These are phyloP conservation scores for Henicopernis longicauda DNA, from an alignment of 2,113 vertebrate species.

Conservation along the genomic window DNA sequence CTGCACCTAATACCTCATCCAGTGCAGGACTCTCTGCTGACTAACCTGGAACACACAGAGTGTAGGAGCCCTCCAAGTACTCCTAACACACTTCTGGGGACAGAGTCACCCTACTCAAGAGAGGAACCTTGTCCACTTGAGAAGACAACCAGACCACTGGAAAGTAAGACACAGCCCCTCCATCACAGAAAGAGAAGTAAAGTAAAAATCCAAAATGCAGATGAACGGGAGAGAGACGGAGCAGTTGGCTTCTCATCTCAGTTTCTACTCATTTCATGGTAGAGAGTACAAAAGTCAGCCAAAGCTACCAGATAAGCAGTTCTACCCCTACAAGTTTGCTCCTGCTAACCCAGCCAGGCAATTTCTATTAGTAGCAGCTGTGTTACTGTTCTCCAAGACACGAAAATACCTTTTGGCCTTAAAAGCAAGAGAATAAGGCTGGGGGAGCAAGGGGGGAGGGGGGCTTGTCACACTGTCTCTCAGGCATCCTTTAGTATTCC, in stretches of 20 bases:
- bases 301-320: background rate
- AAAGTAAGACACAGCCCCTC: background rate
- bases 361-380: background rate
- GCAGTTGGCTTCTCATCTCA: background rate
- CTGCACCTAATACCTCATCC: background rate
- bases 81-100: background rate
- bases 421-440: background rate
- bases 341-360: background rate
- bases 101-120: background rate
- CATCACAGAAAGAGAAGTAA: background rate
- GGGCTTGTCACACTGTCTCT: background rate
- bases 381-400: background rate
- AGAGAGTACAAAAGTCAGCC: background rate
- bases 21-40: background rate
- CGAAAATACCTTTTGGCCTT: background rate
- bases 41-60: background rate
- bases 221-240: background rate
- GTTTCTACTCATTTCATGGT: background rate
- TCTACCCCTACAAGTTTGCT: background rate
- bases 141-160: background rate
- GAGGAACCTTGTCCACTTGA: background rate
- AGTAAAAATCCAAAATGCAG: background rate
- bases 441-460: background rate
- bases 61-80: background rate
- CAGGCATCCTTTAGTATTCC: background rate